phyloP scores from a whole-genome alignment of 2,113 vertebrate genomes.

The Pycnonotus jocosus region DNA sequence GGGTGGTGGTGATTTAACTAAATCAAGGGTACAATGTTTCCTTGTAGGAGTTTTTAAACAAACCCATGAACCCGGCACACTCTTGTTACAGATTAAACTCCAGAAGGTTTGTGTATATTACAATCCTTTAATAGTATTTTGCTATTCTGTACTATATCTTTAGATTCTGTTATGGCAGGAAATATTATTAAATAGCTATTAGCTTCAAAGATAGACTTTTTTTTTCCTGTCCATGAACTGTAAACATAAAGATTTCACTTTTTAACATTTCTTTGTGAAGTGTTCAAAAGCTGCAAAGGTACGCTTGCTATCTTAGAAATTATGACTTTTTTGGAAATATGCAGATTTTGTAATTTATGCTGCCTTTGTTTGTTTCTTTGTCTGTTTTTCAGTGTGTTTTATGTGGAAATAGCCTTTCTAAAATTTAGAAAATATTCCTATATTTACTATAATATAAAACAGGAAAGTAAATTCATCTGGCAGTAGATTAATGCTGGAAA shows the following conservation, averaged over 20 bases:
- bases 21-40: background rate
- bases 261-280: background rate
- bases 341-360: background rate
- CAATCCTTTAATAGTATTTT: background rate
- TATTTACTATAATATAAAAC: background rate
- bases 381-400: background rate
- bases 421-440: background rate
- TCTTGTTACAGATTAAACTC: background rate
- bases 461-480: background rate
- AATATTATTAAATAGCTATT: background rate
- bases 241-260: background rate
- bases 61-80: background rate
- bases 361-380: background rate
- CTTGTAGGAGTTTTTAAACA: background rate
- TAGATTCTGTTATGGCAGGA: background rate
- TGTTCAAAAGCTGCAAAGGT: background rate
- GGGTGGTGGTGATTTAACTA: too few relatives aligned
- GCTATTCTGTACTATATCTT: accelerated
- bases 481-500: background rate
- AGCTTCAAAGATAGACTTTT: background rate
- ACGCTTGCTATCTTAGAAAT: background rate
- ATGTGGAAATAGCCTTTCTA: background rate
- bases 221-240: background rate
- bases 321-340: background rate
- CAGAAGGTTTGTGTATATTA: background rate